Percentiles rank a stretch among this genome's conserved stretches.
These are phyloP conservation scores for Erebia ligea DNA, from an alignment of 2,888 invertebrate genomes.

Conservation along the genomic window DNA sequence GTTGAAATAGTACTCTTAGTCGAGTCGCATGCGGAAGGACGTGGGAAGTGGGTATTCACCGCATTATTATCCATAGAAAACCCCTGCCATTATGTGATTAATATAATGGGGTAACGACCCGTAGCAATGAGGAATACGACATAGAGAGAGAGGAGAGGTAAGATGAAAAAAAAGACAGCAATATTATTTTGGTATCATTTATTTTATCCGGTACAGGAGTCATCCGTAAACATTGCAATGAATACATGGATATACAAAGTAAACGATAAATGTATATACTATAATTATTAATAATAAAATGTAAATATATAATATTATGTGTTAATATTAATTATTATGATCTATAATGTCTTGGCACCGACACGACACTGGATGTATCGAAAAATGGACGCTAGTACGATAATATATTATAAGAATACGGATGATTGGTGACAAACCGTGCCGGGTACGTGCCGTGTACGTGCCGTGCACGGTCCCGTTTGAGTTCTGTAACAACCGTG, in stretches of 20 bases:
- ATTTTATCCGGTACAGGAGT: slow-evolving; percentile 74
- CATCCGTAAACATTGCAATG: slow-evolving; percentile 76
- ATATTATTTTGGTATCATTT: slow-evolving; percentile 62
- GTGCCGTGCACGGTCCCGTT: background rate
- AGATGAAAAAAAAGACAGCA: slow-evolving; percentile 44
- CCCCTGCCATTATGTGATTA: too few relatives aligned
- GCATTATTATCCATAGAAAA: too few relatives aligned
- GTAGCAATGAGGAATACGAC: too few relatives aligned
- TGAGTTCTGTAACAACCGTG: background rate
- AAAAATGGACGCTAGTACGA: slow-evolving; percentile 64
- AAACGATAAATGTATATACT: slow-evolving; percentile 72
- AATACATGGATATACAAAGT: slow-evolving; percentile 75
- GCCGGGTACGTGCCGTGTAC: slow-evolving; percentile 1
- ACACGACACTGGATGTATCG: slow-evolving; percentile 60
- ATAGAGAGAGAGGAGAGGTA: background rate
- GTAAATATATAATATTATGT: slow-evolving; percentile 70
- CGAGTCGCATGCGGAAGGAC: too few relatives aligned
- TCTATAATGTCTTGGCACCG: slow-evolving; percentile 67
- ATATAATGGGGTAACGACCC: too few relatives aligned
- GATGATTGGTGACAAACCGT: slow-evolving; percentile 31
- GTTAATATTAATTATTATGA: slow-evolving; percentile 60
- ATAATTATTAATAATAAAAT: slow-evolving; percentile 55
- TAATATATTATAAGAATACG: slow-evolving; percentile 18
- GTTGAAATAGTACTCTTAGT: too few relatives aligned
- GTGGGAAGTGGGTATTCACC: too few relatives aligned